Evolutionary conservation across 2,888 invertebrate species (phyloP), one percentile per base, ranked within the genome.

Genomic region (Drosophila ustulata): DNA sequence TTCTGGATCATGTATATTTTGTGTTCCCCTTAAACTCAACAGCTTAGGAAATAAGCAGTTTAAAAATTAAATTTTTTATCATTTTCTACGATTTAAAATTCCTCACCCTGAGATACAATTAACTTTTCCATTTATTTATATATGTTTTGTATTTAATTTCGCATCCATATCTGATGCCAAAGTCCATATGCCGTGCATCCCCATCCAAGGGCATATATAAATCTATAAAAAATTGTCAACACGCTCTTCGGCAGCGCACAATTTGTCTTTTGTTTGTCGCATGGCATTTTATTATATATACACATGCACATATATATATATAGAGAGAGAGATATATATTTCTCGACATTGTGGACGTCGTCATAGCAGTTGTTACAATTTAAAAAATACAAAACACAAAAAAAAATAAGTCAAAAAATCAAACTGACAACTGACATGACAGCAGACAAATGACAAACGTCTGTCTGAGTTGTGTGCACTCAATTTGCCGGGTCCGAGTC

Each of bases 401-500:
- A 47, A 58, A 69, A 51, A 59, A 25, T 18, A 67, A 84, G 89
- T 82, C 80, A 67, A 80, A 84, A 80, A 85, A 85, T 85, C 85
- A 85, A 85, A 89, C 78, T 89, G 85, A 85, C 85, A 89, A 88
- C 80, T 82, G 89, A 85, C 85, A 85, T 85, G 89, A 85, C 89
- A 85, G 85, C 88, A 85, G 89, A 85, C 89, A 85, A 85, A 85
- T 85, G 85, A 89, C 85, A 85, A 85, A 80, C 73, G 89, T 88
- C 88, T 77, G 84, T 53, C 68, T 58, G 57, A 57, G 37, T 57
- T 57, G 80, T 78, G 69, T 74, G 82, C 84, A 83, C 87, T 83
- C 89, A 88, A 83, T 83, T 83, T 67, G 71, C 58, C 52, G 66
- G 43, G 66, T 39, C 50, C 46, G 66, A 64, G 46, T 51, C 11